phyloP scores from a whole-genome alignment of 1,140 invertebrate genomes.

The Mylabris phalerata region DNA sequence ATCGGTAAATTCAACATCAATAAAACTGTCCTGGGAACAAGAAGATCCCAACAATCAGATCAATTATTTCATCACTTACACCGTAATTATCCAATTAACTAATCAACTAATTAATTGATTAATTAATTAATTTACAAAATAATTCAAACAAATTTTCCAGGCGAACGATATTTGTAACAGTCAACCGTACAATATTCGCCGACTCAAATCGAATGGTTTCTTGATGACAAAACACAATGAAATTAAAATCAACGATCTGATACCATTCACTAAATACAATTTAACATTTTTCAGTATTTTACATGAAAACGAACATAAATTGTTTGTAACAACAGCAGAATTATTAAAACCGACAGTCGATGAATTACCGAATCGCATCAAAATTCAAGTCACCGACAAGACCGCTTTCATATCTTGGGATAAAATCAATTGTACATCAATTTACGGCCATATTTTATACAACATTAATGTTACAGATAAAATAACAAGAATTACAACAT shows the following conservation, averaged over 20 bases:
- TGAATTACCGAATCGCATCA: constrained; percentile 25
- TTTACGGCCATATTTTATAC: constrained; percentile 26
- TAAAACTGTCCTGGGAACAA: constrained; percentile 23
- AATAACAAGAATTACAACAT: constrained; percentile 2
- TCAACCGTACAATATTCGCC: constrained; percentile 5
- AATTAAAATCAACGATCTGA: constrained; percentile 20
- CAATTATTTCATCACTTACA: constrained; percentile 30
- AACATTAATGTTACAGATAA: constrained; percentile 14
- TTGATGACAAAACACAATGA: constrained; percentile 28
- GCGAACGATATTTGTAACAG: constrained; percentile 24
- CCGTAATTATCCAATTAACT: constrained; percentile 10
- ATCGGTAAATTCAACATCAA: constrained; percentile 19
- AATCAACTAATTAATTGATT: not conserved
- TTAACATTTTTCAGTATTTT: constrained; percentile 27
- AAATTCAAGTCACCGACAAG: constrained; percentile 17
- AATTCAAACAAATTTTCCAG: constrained; percentile 12
- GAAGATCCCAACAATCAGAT: constrained; percentile 25
- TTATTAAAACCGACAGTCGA: constrained; percentile 23
- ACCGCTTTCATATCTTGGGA: constrained; percentile 28
- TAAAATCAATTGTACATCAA: constrained; percentile 20
- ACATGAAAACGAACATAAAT: constrained; percentile 23
- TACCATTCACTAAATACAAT: constrained; percentile 28
- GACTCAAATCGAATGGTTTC: constrained; percentile 29
- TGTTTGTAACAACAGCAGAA: constrained; percentile 21
- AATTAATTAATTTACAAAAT: not conserved